Evolutionary conservation across 2,113 vertebrate genomes (phyloP).

Genomic region (Cyanoderma ruficeps): DNA sequence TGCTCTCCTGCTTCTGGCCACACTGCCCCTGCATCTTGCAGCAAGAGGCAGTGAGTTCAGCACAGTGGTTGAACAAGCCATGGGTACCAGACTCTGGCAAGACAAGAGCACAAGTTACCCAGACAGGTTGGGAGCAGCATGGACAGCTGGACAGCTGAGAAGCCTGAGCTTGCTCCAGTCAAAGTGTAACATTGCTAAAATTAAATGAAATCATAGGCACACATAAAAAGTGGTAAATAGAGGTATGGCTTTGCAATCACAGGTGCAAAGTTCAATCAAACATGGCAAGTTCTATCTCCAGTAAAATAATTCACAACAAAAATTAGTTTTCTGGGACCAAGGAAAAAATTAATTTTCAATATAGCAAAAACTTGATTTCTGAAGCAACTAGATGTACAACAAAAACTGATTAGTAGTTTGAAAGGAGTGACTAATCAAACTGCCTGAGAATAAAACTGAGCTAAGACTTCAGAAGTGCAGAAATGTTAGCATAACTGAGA

Average conservation of each 20-base stretch:
- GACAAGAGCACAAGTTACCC: neutral
- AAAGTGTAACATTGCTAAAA: neutral
- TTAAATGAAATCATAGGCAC: neutral
- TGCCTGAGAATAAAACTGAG: neutral
- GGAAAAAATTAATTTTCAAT: neutral
- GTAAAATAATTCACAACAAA: neutral
- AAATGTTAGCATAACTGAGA: neutral
- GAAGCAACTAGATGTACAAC: neutral
- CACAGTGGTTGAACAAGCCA: neutral
- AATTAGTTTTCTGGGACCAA: neutral
- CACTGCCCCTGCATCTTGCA: neutral
- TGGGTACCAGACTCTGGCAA: neutral
- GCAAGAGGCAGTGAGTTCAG: neutral
- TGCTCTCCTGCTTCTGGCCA: neutral
- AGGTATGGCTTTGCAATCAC: neutral
- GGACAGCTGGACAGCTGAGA: fast-evolving
- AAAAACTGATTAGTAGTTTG: neutral
- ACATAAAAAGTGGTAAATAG: neutral
- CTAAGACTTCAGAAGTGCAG: neutral
- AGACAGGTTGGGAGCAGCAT: neutral
- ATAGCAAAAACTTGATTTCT: neutral
- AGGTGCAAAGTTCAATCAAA: too few relatives aligned
- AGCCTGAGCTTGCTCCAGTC: neutral
- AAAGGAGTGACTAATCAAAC: neutral
- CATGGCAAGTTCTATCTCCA: neutral